These are phyloP conservation scores for Tenebrio molitor DNA, from an alignment of 1,140 invertebrate genomes.

Conservation along the genomic window DNA sequence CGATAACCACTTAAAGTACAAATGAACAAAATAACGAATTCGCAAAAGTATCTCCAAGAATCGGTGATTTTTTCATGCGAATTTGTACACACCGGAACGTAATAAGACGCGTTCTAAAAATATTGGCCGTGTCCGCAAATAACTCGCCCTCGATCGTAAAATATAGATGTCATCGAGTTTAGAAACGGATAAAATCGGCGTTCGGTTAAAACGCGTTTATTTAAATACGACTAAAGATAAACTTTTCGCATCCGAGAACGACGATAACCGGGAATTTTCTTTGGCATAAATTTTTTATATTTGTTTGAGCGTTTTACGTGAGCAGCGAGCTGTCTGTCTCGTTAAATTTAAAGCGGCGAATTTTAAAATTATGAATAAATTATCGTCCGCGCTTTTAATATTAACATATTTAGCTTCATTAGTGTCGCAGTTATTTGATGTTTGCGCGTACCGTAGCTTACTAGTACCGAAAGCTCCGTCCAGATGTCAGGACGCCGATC, in stretches of 20 bases:
- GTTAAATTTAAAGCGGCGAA: conserved; percentile 15
- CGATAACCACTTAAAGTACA: too few relatives aligned
- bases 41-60: too few relatives aligned
- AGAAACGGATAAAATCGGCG: not conserved
- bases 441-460: conserved; percentile 5
- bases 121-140: conserved; percentile 7
- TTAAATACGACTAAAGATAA: conserved; percentile 3
- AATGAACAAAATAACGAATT: too few relatives aligned
- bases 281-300: conserved; percentile 32
- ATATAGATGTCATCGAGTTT: not conserved
- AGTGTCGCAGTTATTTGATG: conserved; percentile 18
- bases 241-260: not conserved
- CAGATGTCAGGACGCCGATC: conserved; percentile 3
- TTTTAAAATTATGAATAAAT: conserved; percentile 35
- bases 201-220: conserved; percentile 30
- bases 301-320: conserved; percentile 28
- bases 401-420: conserved; percentile 15
- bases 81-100: not conserved
- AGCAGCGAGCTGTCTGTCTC: not conserved
- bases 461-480: not conserved
- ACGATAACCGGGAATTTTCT: conserved; percentile 6
- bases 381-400: conserved; percentile 19
- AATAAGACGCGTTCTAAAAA: conserved; percentile 15
- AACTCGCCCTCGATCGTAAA: conserved; percentile 5
- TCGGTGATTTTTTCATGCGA: not conserved